Evolutionary conservation across 2,113 vertebrate species (phyloP), one percentile per base, ranked within the genome.

Genomic region (Uropsilus gracilis): DNA sequence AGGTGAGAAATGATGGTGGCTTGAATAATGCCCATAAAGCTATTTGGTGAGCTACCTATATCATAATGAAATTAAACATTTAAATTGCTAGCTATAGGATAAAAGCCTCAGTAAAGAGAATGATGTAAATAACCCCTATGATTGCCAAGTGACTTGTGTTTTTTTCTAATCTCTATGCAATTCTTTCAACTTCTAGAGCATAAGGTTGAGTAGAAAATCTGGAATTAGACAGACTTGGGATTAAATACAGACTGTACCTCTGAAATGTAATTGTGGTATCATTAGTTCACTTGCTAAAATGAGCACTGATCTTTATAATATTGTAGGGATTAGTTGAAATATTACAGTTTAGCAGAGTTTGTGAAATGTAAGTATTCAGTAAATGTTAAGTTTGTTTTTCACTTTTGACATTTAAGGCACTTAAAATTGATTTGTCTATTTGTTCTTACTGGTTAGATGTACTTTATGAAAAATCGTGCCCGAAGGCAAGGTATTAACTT

Each of bases 401-500:
- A 63, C 18, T 42, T 96, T 84, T 72, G n/a, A 16, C 10, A 28
- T 46, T 66, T 84, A 94, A 77, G 63, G 6, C 14, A 42, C 10
- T 37, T 78, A 69, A 91, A 37, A 18, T 39, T 97, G 89, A 5
- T 14, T 95, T 91, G 11, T 90, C n/a, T 92, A 0, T 91, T 87
- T 91, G 5, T 61, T 89, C 97, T 95, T 97, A 86, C 9, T 90
- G 68, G 11, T 53, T 94, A 99, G 99, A 96, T 98, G 14, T 98
- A 98, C 86, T 98, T 78, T 94, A 94, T 99, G 97, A 98, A 98
- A 89, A 98, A 98, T 94, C 98, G 95, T 61, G 99, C 99, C 59
- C 98, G 98, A 34, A 99, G 86, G 63, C 98, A 98, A 91, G 98
- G 98, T 89, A 99, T 99, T 94, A 98, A 98, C 14, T 97, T 99